Evolutionary conservation across 2,797 vertebrate genomes (phyloP).

Genomic region (Karalla daura): DNA sequence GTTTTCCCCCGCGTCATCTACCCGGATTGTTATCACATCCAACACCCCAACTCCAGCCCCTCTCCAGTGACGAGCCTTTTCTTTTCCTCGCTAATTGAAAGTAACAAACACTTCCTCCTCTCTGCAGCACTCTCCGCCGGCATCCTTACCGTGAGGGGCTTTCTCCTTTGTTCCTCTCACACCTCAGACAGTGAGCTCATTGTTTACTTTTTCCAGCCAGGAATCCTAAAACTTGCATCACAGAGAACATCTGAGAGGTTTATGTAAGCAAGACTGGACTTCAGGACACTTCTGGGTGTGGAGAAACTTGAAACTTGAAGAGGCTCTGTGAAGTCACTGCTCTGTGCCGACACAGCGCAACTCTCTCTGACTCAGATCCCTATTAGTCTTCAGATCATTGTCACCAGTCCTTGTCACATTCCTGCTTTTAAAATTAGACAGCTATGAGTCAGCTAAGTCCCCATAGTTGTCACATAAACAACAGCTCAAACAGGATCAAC

Average conservation of each 20-base stretch:
- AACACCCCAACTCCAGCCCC: conserved; percentile 13
- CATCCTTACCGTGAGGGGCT: neutral
- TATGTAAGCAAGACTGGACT: neutral
- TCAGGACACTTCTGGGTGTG: neutral
- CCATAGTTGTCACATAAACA: conserved; percentile 8
- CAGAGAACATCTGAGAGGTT: neutral
- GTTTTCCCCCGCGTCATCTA: neutral
- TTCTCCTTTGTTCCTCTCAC: conserved; percentile 9
- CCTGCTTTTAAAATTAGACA: conserved; percentile 12
- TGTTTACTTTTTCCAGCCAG: neutral
- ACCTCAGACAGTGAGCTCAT: neutral
- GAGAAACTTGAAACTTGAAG: conserved; percentile 1
- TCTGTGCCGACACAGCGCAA: neutral
- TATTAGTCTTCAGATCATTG: conserved; percentile 19
- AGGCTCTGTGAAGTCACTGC: conserved; percentile 1
- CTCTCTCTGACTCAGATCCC: conserved; percentile 8
- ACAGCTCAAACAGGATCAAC: neutral
- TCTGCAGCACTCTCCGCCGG: conserved; percentile 57
- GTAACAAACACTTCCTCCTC: conserved; percentile 62
- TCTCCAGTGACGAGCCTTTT: conserved; percentile 24
- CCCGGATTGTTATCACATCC: conserved; percentile 47
- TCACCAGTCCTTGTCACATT: conserved; percentile 12
- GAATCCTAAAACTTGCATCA: neutral
- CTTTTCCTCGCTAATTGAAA: conserved; percentile 65
- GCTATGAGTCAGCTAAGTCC: conserved; percentile 11